phyloP scores from a whole-genome alignment of 2,113 vertebrate species.

The Suncus etruscus region DNA sequence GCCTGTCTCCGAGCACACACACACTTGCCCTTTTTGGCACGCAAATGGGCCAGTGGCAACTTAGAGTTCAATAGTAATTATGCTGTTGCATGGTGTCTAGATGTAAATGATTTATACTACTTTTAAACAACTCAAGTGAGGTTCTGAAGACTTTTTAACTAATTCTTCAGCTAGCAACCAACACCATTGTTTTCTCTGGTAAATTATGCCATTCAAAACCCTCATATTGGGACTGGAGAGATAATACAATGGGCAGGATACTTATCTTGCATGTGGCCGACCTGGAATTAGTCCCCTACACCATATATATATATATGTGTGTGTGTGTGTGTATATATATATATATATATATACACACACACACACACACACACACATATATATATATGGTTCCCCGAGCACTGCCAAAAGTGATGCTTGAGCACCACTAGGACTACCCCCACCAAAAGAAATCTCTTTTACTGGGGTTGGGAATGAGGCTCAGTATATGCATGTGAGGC shows the following conservation, averaged over 20 bases:
- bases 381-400: too few species aligned
- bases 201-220: slow-evolving; percentile 53
- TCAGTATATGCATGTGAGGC: too few species aligned
- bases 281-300: too few species aligned
- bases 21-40: slow-evolving; percentile 32
- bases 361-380: too few species aligned
- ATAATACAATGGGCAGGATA: background rate
- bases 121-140: slow-evolving; percentile 46
- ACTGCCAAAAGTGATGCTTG: too few species aligned
- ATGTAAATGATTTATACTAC: slow-evolving; percentile 36
- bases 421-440: too few species aligned
- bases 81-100: slow-evolving; percentile 7
- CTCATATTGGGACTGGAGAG: background rate
- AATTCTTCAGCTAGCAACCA: slow-evolving; percentile 53
- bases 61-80: slow-evolving; percentile 32
- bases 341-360: too few species aligned
- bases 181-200: slow-evolving; percentile 3
- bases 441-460: too few species aligned
- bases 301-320: too few species aligned
- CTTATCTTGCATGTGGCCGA: background rate
- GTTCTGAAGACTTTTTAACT: slow-evolving; percentile 53
- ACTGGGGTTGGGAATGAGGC: too few species aligned
- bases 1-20: background rate
- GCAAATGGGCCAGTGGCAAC: slow-evolving; percentile 4
- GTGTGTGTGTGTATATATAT: too few species aligned